Evolutionary conservation across 2,888 invertebrate species (phyloP), one percentile per base, ranked within the genome.

Genomic region (Lumbricus terrestris): DNA sequence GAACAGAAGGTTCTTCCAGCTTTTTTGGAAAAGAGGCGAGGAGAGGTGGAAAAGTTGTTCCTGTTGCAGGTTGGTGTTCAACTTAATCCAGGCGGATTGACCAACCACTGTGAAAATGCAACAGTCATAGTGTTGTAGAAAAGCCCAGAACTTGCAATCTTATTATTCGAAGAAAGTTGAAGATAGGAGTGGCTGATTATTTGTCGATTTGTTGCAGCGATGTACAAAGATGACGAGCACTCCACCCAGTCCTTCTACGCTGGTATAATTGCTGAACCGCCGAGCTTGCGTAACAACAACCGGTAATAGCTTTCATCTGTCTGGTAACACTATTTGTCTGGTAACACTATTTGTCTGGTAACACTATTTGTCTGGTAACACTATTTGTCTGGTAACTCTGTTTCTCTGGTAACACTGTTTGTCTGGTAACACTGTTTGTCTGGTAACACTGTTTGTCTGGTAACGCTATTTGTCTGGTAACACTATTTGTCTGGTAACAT

Each of bases 201-300:
- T 89, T 90, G 34, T 37, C 82, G 69, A 35, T 38, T 33, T 90
- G 34, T 92, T 93, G 23, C 92, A 95, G 98, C 98, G 0, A 95
- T 97, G 89, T 98, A 97, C 94, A 96, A 96, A 91, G 97, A 97
- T 92, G 96, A 96, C 93, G 92, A 93, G 92, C 69, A 93, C n/a
- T 69, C 38, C 33, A 33, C 18, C 38, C 35, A 82, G 95, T 20
- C 93, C 47, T 94, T 93, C 93, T 97, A 97, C 94, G 97, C 97
- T 0, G 98, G 98, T 0, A 96, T 97, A 0, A 96, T 97, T 0
- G 97, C 97, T 0, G 98, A 98, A 93, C 96, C 97, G 90, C 97
- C 97, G 0, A 97, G 97, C 93, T 96, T 96, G 0, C 96, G 96
- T 42, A 98, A 98, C 94, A 96, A 95, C 90, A 97, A 96, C 93